Base-by-base conservation (phyloP, 2,113 vertebrate species). In the Ibidorhyncha struthersii region DNA sequence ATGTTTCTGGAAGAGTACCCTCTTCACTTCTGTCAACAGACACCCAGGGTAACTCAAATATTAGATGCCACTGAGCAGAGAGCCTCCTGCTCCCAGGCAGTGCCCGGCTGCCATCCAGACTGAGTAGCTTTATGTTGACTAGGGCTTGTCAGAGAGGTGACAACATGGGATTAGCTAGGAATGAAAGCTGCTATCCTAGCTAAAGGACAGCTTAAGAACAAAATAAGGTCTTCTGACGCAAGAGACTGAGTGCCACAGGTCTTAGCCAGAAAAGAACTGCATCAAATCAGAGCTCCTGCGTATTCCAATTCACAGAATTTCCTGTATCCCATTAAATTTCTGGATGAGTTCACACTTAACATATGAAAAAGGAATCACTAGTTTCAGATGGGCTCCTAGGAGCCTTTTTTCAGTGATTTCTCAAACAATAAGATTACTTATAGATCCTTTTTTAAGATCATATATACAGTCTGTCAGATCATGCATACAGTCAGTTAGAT, bases 161-260 rank as follows among this genome's bases (percentile, higher is more conserved):
- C 80, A 94, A 83, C 93, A 92, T 2, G 50, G 72, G 91, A 95
- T 95, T 95, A 96, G 45, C n/a, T 32, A 66, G 94, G 93, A 96
- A 92, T 92, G 89, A 89, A 94, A 92, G 38, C 73, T 81, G 91
- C 83, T 74, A 22, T 70, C 62, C 53, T 32, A 56, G 27, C 66
- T 41, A 50, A 82, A 91, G 67, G 62, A 82, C 56, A 80, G 6
- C 32, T 82, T 45, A 52, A 91, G 93, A 71, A 7, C 49, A 91
- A 92, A 56, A 53, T 40, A 90, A 90, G 43, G 21, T 41, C 45
- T 80, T 25, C 32, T 59, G 56, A 77, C 0, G 3, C 43, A 76
- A 82, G 61, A 65, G 29, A 16, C 20, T 58, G 29, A 76, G 19
- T 34, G 21, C 8, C 53, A 73, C 10, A 45, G 55, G 38, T 78